Evolutionary conservation across 1,140 invertebrate genomes (phyloP).

Genomic region (Helicoverpa armigera): DNA sequence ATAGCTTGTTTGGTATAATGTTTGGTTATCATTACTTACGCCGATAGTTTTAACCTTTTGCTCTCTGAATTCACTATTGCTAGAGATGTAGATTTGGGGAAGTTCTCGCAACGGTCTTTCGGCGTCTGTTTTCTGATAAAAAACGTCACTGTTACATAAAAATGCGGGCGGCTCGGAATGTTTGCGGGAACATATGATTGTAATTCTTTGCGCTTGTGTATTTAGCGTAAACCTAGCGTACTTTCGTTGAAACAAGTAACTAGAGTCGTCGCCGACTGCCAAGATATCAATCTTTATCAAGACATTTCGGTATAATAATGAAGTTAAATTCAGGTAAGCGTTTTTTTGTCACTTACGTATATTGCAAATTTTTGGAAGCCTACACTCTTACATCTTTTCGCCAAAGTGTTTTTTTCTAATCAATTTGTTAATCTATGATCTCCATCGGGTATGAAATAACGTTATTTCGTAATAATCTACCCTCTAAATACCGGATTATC

Average conservation of each 20-base stretch:
- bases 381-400: not conserved
- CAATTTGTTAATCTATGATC: not conserved
- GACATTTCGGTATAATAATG: slow-evolving; percentile 51
- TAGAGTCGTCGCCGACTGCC: not conserved
- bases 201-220: slow-evolving; percentile 65
- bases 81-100: slow-evolving; percentile 70
- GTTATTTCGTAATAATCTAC: not conserved
- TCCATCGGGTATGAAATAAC: not conserved
- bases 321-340: slow-evolving; percentile 48
- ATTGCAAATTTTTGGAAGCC: not conserved
- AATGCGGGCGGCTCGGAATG: slow-evolving; percentile 61
- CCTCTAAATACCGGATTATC: not conserved
- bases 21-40: slow-evolving; percentile 79
- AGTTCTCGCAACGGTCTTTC: slow-evolving; percentile 79
- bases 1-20: slow-evolving; percentile 74
- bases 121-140: slow-evolving; percentile 33
- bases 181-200: slow-evolving; percentile 81
- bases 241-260: not conserved
- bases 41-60: slow-evolving; percentile 81
- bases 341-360: slow-evolving; percentile 34
- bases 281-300: not conserved
- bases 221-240: slow-evolving; percentile 26
- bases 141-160: slow-evolving; percentile 47
- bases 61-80: slow-evolving; percentile 70
- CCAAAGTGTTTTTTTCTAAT: slow-evolving; percentile 27